A percentile compares a stretch with the other conserved stretches of the same genome.
Conservation (phyloP, 2,888 invertebrate genomes). For the Diaphora mendica region DNA sequence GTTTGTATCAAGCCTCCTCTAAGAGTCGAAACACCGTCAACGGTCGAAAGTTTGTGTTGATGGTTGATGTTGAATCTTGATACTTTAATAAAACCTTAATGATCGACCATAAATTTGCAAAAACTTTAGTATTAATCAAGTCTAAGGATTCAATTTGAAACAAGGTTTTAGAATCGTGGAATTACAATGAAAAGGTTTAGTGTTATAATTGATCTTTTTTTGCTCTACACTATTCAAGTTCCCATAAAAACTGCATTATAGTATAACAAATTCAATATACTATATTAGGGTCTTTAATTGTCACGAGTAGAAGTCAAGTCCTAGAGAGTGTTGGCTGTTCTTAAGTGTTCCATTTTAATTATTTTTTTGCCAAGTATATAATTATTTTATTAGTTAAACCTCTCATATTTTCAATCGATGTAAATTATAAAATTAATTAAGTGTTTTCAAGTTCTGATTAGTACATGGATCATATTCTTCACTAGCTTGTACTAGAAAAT, state of each 20-base stretch:
- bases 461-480: not conserved
- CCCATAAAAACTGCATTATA: not conserved
- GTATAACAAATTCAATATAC: not conserved
- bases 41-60: conserved; percentile 57
- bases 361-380: not conserved
- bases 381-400: no score
- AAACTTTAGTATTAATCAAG: conserved; percentile 24
- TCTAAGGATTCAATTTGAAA: conserved; percentile 11
- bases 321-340: no score
- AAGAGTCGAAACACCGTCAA: conserved; percentile 27
- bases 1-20: conserved; percentile 56
- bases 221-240: not conserved
- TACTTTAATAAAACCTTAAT: conserved; percentile 48
- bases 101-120: conserved; percentile 44
- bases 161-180: not conserved
- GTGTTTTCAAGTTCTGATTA: no score
- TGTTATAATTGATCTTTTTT: not conserved
- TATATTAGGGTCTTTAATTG: no score
- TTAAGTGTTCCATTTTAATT: no score
- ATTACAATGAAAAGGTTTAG: not conserved
- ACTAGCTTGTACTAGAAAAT: not conserved
- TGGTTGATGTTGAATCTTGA: conserved; percentile 45
- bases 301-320: no score
- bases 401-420: no score
- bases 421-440: no score